These are phyloP conservation scores for Ellobium chinense DNA, from an alignment of 2,888 invertebrate genomes.

Conservation along the genomic window DNA sequence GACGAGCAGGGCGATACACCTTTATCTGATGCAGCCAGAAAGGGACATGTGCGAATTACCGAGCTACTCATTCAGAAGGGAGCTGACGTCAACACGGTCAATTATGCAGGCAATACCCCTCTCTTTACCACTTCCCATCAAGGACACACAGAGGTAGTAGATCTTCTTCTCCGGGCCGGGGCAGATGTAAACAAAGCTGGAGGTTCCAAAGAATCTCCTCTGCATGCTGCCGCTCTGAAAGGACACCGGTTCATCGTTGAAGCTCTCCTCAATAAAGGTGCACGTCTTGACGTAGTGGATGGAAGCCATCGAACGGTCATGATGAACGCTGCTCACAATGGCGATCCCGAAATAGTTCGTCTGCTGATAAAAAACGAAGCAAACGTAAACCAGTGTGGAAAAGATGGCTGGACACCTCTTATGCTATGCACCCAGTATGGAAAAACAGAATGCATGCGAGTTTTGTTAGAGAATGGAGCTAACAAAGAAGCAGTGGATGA, in stretches of 20 bases:
- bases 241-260: constrained; percentile 18
- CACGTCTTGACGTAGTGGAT: constrained; percentile 1
- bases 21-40: background rate
- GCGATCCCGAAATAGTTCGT: background rate
- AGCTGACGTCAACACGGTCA: constrained; percentile 3
- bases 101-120: background rate
- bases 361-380: constrained; percentile 17
- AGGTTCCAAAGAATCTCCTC: background rate
- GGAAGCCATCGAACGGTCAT: constrained; percentile 12
- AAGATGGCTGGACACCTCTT: constrained; percentile 11
- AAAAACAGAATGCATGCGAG: constrained; percentile 2
- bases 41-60: background rate
- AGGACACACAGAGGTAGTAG: background rate
- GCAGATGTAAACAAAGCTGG: background rate
- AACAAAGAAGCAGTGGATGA: background rate
- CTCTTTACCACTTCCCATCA: background rate
- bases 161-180: background rate
- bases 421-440: constrained; percentile 28
- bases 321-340: constrained; percentile 13
- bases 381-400: background rate
- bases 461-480: constrained; percentile 16
- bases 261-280: background rate
- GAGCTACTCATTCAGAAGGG: background rate
- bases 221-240: constrained; percentile 25
- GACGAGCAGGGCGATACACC: background rate